Evolutionary conservation across 2,113 vertebrate species (phyloP), one percentile per base, ranked within the genome.

Genomic region (Rhadina sibilatrix): DNA sequence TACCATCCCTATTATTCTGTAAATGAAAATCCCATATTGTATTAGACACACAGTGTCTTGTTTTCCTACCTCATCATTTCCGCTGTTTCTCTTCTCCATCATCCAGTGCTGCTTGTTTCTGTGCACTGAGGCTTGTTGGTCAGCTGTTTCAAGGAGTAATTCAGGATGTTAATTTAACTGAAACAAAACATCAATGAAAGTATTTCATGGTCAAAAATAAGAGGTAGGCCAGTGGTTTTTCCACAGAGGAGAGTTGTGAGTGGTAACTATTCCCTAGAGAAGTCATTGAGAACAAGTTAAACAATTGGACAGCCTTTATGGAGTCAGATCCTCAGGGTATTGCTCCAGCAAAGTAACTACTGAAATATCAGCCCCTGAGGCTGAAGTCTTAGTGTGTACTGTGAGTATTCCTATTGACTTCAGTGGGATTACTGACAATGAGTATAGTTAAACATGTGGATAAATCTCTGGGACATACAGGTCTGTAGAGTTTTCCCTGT

Each of bases 11-110:
- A 96, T 95, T 93, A 87, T 40, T 71, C 31, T 54, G 46, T 84
- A 63, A 89, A 94, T 94, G 70, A 89, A 80, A 93, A 56, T 81
- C 57, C 87, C 28, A 27, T 68, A 54, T 92, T 94, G 68, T 65
- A 12, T 86, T 85, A 70, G 90, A 42, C 53, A 37, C 52, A 53
- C 5, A 53, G 54, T 75, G 27, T 76, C 84, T 94, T 94, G 64
- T 83, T 69, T 96, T 87, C 84, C 60, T 90, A 9, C 87, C 22
- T 82, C 75, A 85, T 83, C 4, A 75, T 93, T 76, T 38, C 53
- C 15, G 21, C 31, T 74, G 31, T 83, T 78, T 71, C 59, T 87
- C 12, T 78, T 92, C 28, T 90, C 16, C 75, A 22, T 89, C 56
- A 54, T 40, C 47, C 64, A 24, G 14, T 21, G 38, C 27, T 5